Percentiles rank a stretch among this genome's conserved stretches.
phyloP scores from a whole-genome alignment of 2,888 invertebrate species.

The Dusona sp. region DNA sequence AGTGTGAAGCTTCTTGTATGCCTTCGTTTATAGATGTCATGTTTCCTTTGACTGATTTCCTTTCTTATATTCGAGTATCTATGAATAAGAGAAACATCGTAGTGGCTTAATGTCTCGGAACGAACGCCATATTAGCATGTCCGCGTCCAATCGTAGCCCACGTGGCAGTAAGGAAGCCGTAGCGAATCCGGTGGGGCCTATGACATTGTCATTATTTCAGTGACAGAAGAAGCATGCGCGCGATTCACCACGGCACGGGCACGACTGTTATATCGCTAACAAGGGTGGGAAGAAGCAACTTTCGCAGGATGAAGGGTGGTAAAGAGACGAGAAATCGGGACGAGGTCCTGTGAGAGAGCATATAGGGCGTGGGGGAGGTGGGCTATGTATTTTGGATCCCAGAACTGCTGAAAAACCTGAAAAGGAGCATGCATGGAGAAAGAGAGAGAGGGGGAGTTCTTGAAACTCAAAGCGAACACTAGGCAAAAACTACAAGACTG shows the following conservation, averaged over 20 bases:
- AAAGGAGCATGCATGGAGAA: constrained; percentile 1
- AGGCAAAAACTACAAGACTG: constrained; percentile 34
- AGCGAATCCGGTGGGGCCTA: constrained; percentile 81
- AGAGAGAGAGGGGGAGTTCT: constrained; percentile 37
- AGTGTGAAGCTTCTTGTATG: not conserved
- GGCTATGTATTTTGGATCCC: constrained; percentile 32
- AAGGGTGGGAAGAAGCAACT: constrained; percentile 81
- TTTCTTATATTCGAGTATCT: constrained; percentile 37
- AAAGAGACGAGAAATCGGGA: constrained; percentile 42
- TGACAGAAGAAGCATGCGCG: constrained; percentile 84
- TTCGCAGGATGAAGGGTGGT: constrained; percentile 47
- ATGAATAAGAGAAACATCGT: constrained; percentile 62
- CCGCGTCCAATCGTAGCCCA: constrained; percentile 84
- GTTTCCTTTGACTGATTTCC: constrained; percentile 19
- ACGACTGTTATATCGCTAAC: constrained; percentile 80
- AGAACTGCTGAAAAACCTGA: constrained; percentile 27
- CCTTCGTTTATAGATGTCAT: not conserved
- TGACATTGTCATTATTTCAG: constrained; percentile 84
- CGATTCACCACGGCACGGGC: constrained; percentile 79
- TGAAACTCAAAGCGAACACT: constrained; percentile 24
- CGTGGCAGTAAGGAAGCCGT: constrained; percentile 81
- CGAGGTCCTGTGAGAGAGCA: constrained; percentile 16
- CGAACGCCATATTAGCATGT: constrained; percentile 84
- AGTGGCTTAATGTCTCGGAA: constrained; percentile 83
- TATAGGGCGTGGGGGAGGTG: constrained; percentile 8